A percentile compares a stretch with the other conserved stretches of the same genome.
These are phyloP conservation scores for Philereme vetulata DNA, from an alignment of 2,888 invertebrate genomes.

Conservation along the genomic window DNA sequence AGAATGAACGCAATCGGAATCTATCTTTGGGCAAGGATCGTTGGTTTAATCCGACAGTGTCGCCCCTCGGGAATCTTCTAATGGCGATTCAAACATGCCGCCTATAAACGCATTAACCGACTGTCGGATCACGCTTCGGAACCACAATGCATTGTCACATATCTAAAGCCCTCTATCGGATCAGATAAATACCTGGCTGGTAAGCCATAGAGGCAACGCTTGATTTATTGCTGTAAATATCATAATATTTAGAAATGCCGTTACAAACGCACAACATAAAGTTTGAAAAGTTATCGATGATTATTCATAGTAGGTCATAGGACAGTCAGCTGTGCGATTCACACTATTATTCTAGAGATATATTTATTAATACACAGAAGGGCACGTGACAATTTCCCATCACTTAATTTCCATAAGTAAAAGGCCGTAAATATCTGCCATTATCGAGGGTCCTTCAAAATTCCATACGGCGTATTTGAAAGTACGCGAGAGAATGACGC, in stretches of 20 bases:
- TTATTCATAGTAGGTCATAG: conserved; percentile 5
- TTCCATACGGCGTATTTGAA: conserved; percentile 78
- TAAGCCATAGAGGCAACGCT: conserved; percentile 22
- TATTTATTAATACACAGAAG: conserved; percentile 30
- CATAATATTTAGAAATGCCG: conserved; percentile 31
- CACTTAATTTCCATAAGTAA: conserved; percentile 72
- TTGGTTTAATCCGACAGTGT: conserved; percentile 56
- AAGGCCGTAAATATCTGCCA: conserved; percentile 80
- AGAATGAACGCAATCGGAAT: conserved; percentile 36
- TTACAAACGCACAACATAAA: conserved; percentile 17
- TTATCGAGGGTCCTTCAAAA: conserved; percentile 79
- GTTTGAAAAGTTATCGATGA: conserved; percentile 30
- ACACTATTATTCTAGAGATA: conserved; percentile 3
- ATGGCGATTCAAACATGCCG: conserved; percentile 71
- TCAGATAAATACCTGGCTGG: conserved; percentile 40
- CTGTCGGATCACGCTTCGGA: conserved; percentile 59
- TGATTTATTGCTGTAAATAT: conserved; percentile 25
- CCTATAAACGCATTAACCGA: conserved; percentile 67
- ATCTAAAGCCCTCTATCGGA: conserved; percentile 51
- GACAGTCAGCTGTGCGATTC: conserved; percentile 11
- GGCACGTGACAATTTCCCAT: conserved; percentile 60
- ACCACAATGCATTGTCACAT: conserved; percentile 46
- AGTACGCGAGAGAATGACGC: conserved; percentile 74
- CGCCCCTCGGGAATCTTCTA: conserved; percentile 47
- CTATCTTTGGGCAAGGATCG: conserved; percentile 37